Conservation (phyloP, 2,888 invertebrate species). For the Scelioninae gen. 2 region DNA sequence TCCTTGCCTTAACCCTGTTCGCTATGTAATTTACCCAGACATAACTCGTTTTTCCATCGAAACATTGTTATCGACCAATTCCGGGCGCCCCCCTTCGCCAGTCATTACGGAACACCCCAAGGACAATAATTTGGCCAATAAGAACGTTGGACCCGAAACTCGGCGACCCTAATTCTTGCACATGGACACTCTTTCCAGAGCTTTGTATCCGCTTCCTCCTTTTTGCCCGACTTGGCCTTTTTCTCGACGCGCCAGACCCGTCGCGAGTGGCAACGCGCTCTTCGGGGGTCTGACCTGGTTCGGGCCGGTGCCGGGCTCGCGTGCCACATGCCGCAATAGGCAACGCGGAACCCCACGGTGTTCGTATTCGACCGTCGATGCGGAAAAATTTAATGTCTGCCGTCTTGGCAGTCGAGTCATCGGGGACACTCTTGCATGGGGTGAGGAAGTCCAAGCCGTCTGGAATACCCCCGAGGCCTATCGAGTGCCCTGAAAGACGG, state of each 20-base stretch:
- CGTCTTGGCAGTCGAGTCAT: constrained; percentile 39
- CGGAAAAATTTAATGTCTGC: constrained; percentile 60
- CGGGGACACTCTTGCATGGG: constrained; percentile 21
- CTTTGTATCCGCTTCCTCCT: constrained; percentile 43
- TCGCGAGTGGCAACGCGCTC: constrained; percentile 23
- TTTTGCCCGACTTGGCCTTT: constrained; percentile 44
- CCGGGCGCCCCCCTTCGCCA: background rate
- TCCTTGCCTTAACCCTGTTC: no score
- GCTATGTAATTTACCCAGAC: no score
- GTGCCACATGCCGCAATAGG: constrained; percentile 59
- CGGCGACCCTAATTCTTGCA: no score
- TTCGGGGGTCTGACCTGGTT: constrained; percentile 53
- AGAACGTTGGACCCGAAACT: no score
- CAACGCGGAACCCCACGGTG: constrained; percentile 51
- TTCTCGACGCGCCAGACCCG: constrained; percentile 34
- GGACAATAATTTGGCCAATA: no score
- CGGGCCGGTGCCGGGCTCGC: constrained; percentile 46
- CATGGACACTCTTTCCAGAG: no score
- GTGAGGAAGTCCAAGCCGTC: constrained; percentile 36
- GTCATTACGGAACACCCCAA: no score
- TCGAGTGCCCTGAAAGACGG: constrained; percentile 30
- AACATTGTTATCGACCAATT: no score
- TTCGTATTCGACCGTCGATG: constrained; percentile 56
- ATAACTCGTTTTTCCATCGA: no score
- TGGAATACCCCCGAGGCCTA: constrained; percentile 31